A percentile compares a stretch with the other conserved stretches of the same genome.
phyloP scores from a whole-genome alignment of 2,888 invertebrate genomes.

The Corythucha ciliata region DNA sequence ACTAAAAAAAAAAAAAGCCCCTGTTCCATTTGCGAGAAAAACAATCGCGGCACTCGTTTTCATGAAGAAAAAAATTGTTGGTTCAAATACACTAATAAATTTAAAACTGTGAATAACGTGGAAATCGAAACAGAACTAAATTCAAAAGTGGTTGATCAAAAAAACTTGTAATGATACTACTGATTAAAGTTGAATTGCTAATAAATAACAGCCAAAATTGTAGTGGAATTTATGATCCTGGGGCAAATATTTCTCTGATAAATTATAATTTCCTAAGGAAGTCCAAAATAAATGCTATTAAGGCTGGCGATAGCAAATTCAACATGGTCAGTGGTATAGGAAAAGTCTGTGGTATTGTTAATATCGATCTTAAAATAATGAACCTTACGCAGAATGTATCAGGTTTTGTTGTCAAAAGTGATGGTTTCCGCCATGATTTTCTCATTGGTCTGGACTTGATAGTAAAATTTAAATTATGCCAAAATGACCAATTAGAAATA shows the following conservation, averaged over 20 bases:
- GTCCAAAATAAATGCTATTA: conserved; percentile 8
- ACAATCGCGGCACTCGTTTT: not conserved
- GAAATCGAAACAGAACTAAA: not conserved
- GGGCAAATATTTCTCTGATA: conserved; percentile 26
- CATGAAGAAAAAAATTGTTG: not conserved
- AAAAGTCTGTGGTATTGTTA: conserved; percentile 22
- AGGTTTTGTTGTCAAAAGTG: conserved; percentile 5
- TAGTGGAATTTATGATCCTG: conserved; percentile 26
- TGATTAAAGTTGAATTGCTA: conserved; percentile 22
- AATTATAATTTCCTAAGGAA: conserved; percentile 25
- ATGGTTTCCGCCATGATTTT: conserved; percentile 1
- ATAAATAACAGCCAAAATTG: conserved; percentile 20
- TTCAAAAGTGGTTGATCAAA: conserved; percentile 8
- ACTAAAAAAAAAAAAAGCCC: not conserved
- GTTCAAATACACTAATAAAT: not conserved
- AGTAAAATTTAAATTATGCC: not conserved
- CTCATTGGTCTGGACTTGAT: conserved; percentile 6
- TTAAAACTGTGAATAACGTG: too few species aligned
- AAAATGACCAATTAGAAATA: not conserved
- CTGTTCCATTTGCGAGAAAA: not conserved
- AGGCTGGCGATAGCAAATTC: conserved; percentile 17
- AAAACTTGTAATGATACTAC: conserved; percentile 26
- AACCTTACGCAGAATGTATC: not conserved
- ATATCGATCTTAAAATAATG: conserved; percentile 26
- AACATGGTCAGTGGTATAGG: conserved; percentile 26